Base-by-base conservation (phyloP, 2,888 invertebrate genomes). In the Meiosimyza platycephala region DNA sequence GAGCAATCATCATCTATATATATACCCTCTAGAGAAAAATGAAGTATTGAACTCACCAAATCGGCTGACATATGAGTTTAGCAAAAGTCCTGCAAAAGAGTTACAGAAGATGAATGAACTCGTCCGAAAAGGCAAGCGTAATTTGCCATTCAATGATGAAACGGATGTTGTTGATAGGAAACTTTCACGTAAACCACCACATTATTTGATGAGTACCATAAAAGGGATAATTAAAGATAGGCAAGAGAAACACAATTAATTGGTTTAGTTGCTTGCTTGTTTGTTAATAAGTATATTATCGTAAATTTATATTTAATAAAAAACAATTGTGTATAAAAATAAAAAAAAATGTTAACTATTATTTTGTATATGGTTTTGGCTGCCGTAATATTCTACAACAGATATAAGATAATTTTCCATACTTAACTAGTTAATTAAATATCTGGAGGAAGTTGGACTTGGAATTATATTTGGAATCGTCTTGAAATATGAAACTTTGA, bases 1-100 rank as follows among this genome's bases (percentile, higher is more conserved):
- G 40, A 82, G 80, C 72, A 91, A 90, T 78, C 89, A 90, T 80
- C 86, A 88, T 15, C 88, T 93, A 9, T 93, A 89, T 81, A 90
- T 93, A 47, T 89, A 90, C 71, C 89, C 90, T 12, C 86, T 88
- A 86, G 88, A 84, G 52, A 87, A 85, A 76, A 85, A 82, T 71
- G 88, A 87, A 79, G 85, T 88, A 11, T 84, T 83, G 60, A 83
- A 84, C 74, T 85, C 86, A 52, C 84, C 86, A 47, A 82, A 82
- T 78, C 80, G 83, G 71, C 74, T 85, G 62, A 84, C 84, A 40
- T 87, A 83, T 76, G 82, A 84, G 51, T 81, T 86, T 73, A 82
- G 80, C 62, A 82, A 79, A 73, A 87, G 87, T 77, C 87, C 87
- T 28, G 84, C 85, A 64, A 86, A 87, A 80, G 81, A 82, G 69